Conservation (phyloP, 2,888 invertebrate species). For the Eucera pruinosa region DNA sequence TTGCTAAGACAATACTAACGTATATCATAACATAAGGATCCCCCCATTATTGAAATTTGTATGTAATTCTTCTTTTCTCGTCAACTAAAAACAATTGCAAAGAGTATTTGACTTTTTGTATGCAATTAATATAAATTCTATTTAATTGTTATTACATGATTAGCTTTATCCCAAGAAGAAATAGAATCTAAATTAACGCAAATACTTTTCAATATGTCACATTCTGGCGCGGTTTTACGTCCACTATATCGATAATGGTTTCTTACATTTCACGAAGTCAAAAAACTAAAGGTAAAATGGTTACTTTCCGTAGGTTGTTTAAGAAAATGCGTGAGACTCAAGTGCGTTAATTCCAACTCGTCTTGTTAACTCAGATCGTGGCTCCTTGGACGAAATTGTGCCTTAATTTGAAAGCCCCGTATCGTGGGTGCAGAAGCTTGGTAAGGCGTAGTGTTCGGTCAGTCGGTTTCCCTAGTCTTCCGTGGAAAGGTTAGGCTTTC, state of each 20-base stretch:
- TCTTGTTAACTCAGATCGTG: slow-evolving; percentile 73
- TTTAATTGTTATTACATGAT: too few relatives aligned
- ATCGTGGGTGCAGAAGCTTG: slow-evolving; percentile 66
- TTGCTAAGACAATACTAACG: too few relatives aligned
- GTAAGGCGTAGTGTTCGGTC: slow-evolving; percentile 76
- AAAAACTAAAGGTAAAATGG: not conserved
- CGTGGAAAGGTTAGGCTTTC: slow-evolving; percentile 63
- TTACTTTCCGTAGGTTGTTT: slow-evolving; percentile 27
- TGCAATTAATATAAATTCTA: too few relatives aligned
- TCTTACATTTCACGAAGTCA: not conserved
- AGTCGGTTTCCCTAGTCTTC: slow-evolving; percentile 67
- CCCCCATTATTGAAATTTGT: too few relatives aligned
- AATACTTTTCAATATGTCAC: not conserved
- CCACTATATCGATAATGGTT: not conserved
- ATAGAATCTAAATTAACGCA: not conserved
- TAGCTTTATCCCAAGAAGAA: too few relatives aligned
- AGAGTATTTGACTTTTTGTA: too few relatives aligned
- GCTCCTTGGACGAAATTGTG: slow-evolving; percentile 79
- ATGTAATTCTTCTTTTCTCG: too few relatives aligned
- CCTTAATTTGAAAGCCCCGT: slow-evolving; percentile 81
- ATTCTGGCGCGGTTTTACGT: not conserved
- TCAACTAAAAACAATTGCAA: too few relatives aligned
- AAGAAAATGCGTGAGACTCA: slow-evolving; percentile 48
- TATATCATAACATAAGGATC: too few relatives aligned
- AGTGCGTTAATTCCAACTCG: slow-evolving; percentile 61